Base-by-base conservation (phyloP, 64 coral and sea anemone genomes). In the Dendrophyllia cribrosa region DNA sequence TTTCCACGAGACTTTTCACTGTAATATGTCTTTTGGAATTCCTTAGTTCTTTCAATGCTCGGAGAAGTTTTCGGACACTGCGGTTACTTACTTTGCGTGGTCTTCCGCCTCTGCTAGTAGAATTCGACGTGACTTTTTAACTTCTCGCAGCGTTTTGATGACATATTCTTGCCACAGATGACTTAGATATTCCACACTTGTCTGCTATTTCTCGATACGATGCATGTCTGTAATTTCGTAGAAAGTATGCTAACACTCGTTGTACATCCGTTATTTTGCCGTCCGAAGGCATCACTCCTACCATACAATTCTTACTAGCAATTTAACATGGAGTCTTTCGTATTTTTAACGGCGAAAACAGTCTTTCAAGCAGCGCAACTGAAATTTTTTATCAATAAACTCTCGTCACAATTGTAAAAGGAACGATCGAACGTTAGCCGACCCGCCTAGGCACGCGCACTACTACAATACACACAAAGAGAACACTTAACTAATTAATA, bases 51-150 rank as follows among this genome's bases (percentile, higher is more conserved):
- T 72, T 24, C 70, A 88, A 75, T 17, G 69, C 59, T 61, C 70
- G 17, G 2, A 43, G 24, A 48, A 88, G 59, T 34, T 55, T 13
- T 26, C 86, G 70, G 3, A 16, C 70, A 20, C 58, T 23, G 17
- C 70, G 70, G 13, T 75, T 23, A 44, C 12, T 75, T 88, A 62
- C 58, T 88, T 88, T 88, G 75, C 86, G 13, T 76, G 86, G 50
- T 13, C 70, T 70, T n/a, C 86, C 86, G 65, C 14, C 70, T 48
- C 15, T 88, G 45, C 25, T 20, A 52, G 65, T 86, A 6, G 11
- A 0, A 48, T 10, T 46, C 7, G 69, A 86, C 43, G 65, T 65
- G 25, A 34, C 34, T 34, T 86, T 86, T 65, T 86, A 1, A 34
- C 34, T 34, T 34, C 34, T 34, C 34, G 34, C 34, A 34, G 34